phyloP scores from a whole-genome alignment of 2,797 vertebrate genomes.

The Thaleichthys pacificus region DNA sequence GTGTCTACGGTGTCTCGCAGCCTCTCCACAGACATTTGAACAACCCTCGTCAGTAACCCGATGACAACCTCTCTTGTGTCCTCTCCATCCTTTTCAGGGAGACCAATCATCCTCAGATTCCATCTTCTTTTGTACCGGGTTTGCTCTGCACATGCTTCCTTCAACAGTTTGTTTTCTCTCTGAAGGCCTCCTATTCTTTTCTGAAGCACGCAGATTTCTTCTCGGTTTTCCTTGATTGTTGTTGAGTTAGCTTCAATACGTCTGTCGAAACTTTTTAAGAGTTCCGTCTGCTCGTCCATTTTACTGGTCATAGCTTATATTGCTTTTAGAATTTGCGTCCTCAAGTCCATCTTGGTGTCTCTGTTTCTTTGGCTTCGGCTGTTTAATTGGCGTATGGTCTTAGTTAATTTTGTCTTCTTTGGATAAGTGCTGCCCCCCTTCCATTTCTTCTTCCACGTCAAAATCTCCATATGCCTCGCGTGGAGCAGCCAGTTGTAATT shows the following conservation, averaged over 20 bases:
- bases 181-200: background rate
- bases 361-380: background rate
- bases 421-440: background rate
- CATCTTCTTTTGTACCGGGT: conserved; percentile 8
- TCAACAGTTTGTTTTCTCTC: background rate
- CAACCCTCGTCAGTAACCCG: conserved; percentile 3
- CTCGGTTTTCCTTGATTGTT: conserved; percentile 12
- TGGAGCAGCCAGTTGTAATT: background rate
- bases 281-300: conserved; percentile 13
- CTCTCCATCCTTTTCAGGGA: conserved; percentile 24
- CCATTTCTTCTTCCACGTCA: conserved; percentile 8
- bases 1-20: conserved; percentile 25
- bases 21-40: conserved; percentile 16
- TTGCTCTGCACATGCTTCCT: background rate
- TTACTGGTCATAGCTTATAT: conserved; percentile 6
- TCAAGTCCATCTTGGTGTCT: conserved; percentile 2
- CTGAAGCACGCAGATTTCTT: background rate
- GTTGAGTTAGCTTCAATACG: conserved; percentile 4
- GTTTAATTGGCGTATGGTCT: conserved; percentile 10
- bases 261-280: conserved; percentile 6
- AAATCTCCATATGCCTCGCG: background rate
- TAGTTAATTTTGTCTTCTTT: conserved; percentile 5
- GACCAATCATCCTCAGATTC: conserved; percentile 16
- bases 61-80: background rate
- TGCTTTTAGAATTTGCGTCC: background rate